A percentile compares a stretch with the other conserved stretches of the same genome.
Evolutionary conservation across 2,888 invertebrate genomes (phyloP).

Genomic region (Lydus trimaculatus): DNA sequence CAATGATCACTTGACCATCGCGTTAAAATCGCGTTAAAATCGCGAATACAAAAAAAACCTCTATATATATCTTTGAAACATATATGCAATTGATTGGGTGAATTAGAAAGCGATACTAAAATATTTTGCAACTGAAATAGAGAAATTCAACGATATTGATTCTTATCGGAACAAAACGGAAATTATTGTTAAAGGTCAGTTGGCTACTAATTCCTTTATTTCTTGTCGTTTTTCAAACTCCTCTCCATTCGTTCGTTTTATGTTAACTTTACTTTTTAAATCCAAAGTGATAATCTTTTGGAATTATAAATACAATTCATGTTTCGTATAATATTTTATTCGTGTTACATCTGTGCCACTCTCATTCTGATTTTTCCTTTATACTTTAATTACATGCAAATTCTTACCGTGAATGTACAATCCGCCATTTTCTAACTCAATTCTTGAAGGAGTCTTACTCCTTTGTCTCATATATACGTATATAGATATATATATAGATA

Average conservation of each 20-base stretch:
- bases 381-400: conserved; percentile 62
- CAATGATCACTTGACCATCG: conserved; percentile 14
- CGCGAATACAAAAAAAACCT: neutral
- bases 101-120: neutral
- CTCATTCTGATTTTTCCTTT: conserved; percentile 58
- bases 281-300: neutral
- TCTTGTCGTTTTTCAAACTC: too few relatives aligned
- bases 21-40: neutral
- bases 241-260: too few relatives aligned
- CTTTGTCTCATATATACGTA: conserved; percentile 61
- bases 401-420: conserved; percentile 61
- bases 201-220: conserved; percentile 31
- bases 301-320: conserved; percentile 42
- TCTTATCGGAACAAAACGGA: neutral
- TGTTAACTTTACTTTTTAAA: conserved; percentile 30
- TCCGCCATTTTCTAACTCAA: conserved; percentile 61
- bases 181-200: conserved; percentile 1
- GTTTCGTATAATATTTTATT: neutral
- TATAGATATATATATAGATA: conserved; percentile 15
- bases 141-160: neutral
- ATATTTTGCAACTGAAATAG: neutral
- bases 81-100: conserved; percentile 7
- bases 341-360: conserved; percentile 53
- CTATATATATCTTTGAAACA: neutral
- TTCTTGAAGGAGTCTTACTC: conserved; percentile 59